phyloP scores from a whole-genome alignment of 64 coral and sea anemone genomes.

The Montipora sp. region DNA sequence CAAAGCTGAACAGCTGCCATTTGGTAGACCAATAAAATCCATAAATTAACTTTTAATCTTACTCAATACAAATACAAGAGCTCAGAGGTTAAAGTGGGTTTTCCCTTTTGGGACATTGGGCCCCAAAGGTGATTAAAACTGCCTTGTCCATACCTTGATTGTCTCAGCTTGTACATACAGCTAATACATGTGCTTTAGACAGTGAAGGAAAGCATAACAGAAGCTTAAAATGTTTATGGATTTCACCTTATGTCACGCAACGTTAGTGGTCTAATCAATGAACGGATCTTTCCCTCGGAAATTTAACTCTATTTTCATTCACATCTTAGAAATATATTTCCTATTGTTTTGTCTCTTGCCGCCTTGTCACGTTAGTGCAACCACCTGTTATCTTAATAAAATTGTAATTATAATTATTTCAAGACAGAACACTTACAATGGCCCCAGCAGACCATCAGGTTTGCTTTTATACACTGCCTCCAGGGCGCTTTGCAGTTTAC shows the following conservation, averaged over 20 bases:
- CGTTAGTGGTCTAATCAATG: not conserved
- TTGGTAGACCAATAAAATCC: not conserved
- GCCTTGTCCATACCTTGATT: not conserved
- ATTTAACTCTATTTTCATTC: not conserved
- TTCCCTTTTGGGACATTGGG: not conserved
- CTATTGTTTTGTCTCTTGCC: not conserved
- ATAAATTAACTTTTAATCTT: not conserved
- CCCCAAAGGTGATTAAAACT: not conserved
- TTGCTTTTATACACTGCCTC: constrained; percentile 10
- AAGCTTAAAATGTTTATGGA: not conserved
- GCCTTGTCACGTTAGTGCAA: not conserved
- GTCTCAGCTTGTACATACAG: not conserved
- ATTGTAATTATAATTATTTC: not conserved
- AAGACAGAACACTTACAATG: constrained; percentile 5
- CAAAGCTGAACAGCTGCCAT: not conserved
- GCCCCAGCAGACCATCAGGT: not conserved
- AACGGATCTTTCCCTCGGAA: not conserved
- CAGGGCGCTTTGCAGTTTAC: constrained; percentile 22
- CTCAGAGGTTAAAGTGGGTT: not conserved
- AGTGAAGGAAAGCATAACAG: not conserved
- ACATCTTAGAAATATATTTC: not conserved
- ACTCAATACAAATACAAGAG: not conserved
- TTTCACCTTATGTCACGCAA: not conserved
- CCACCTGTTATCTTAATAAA: not conserved
- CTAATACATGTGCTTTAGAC: not conserved